Base-by-base conservation (phyloP, 2,797 vertebrate genomes). In the Sternotherus odoratus region DNA sequence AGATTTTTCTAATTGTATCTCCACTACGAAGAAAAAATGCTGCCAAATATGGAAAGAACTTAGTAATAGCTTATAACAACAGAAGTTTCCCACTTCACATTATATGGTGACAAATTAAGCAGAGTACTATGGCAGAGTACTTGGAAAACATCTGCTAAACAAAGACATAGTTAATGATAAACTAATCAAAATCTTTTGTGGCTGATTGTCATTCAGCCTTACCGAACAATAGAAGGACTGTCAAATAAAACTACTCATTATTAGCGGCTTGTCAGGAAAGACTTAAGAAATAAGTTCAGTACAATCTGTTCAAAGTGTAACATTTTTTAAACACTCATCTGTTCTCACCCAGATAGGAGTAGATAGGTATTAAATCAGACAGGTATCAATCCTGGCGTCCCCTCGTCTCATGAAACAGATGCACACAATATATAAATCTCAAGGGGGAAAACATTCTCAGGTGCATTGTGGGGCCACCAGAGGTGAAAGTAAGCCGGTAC, bases 161-260 rank as follows among this genome's bases (percentile, higher is more conserved):
- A 84, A 92, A 95, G 91, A 74, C 66, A 78, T 23, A 85, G 81
- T 83, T 97, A 95, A 96, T 97, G 82, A 95, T 93, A 92, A 95
- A 94, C 87, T 96, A 94, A 94, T 97, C 91, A 96, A 94, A 93
- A 48, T 81, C 90, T 94, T 96, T 96, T 96, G 75, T 94, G 54
- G 15, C 77, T 92, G 89, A 77, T 91, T 97, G 94, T 95, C 94
- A 96, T 91, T 83, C 79, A 80, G 77, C 87, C 91, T 92, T 93
- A 92, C 53, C 79, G 91, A 93, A 96, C 88, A 96, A 97, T 66
- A 92, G 83, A 91, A 19, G 10, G 91, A 75, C 89, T 97, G 96
- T 97, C 96, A 97, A 97, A 96, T 96, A 93, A 96, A 90, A 56
- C 81, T 95, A 95, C 78, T 93, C 69, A 96, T 97, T 97, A 91